Evolutionary conservation across 1,140 invertebrate genomes (phyloP).

Genomic region (Tetramorium alpestre): DNA sequence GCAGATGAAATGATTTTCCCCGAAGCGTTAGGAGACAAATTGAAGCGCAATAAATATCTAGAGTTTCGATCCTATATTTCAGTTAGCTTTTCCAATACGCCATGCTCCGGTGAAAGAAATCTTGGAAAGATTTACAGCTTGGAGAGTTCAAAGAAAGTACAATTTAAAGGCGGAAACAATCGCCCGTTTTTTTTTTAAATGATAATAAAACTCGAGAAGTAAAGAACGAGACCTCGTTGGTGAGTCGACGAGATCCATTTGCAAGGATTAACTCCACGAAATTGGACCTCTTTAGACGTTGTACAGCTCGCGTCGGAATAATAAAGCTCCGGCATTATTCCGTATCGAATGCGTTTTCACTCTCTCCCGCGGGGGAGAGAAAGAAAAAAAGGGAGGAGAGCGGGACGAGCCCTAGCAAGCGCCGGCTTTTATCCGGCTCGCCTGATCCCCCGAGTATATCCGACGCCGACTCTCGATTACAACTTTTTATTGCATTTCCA

Average conservation of each 20-base stretch:
- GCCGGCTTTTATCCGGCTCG: conserved; percentile 15
- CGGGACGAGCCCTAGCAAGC: conserved; percentile 6
- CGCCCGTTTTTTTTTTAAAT: not conserved
- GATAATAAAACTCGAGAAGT: conserved; percentile 36
- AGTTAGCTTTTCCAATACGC: not conserved
- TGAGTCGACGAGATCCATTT: conserved; percentile 52
- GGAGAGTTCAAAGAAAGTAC: not conserved
- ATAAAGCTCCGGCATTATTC: conserved; percentile 62
- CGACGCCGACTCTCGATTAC: conserved; percentile 77
- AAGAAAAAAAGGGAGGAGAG: not conserved
- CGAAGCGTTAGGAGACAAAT: conserved; percentile 10
- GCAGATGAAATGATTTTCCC: conserved; percentile 9
- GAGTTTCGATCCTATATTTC: not conserved
- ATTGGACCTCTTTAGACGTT: conserved; percentile 62
- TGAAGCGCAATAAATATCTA: conserved; percentile 8
- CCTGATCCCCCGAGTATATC: conserved; percentile 12
- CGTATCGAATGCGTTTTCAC: conserved; percentile 64
- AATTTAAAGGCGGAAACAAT: conserved; percentile 26
- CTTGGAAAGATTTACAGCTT: not conserved
- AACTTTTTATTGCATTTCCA: conserved; percentile 86
- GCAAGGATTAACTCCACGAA: conserved; percentile 65
- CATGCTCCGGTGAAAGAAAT: not conserved
- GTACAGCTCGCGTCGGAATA: conserved; percentile 61
- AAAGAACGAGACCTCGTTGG: conserved; percentile 29
- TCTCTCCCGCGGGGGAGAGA: conserved; percentile 28